phyloP scores from a whole-genome alignment of 2,113 vertebrate genomes.

The Cebus imitator region DNA sequence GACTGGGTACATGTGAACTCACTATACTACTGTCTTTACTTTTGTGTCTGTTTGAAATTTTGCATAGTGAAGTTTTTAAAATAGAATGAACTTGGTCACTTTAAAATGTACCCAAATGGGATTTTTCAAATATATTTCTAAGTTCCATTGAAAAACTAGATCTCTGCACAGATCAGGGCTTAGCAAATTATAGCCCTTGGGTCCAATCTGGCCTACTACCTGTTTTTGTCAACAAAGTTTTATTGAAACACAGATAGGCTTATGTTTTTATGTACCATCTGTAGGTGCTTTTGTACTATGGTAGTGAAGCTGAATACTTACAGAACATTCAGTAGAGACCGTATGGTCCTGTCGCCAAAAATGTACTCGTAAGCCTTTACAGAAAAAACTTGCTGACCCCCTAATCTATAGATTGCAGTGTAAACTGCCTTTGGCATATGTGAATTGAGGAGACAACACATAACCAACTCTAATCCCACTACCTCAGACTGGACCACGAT shows the following conservation, averaged over 20 bases:
- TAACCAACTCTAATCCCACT: background rate
- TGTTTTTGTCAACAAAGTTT: background rate
- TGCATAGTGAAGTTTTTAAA: background rate
- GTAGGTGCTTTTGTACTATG: background rate
- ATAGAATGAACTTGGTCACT: background rate
- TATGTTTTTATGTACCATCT: background rate
- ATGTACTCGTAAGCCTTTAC: background rate
- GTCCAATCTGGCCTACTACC: background rate
- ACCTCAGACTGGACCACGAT: background rate
- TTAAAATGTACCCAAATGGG: background rate
- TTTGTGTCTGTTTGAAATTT: background rate
- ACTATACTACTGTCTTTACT: background rate
- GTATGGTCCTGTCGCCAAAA: background rate
- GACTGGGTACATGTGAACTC: background rate
- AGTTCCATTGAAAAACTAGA: background rate
- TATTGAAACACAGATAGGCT: background rate
- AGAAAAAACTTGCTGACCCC: background rate
- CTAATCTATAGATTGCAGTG: background rate
- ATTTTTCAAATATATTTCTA: slow-evolving; percentile 1
- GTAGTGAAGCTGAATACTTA: background rate
- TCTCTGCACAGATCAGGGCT: background rate
- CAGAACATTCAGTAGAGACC: background rate
- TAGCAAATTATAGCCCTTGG: background rate
- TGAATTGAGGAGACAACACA: background rate
- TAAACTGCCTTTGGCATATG: background rate